Evolutionary conservation across 2,888 invertebrate genomes (phyloP), one percentile per base, ranked within the genome.

Genomic region (Trichopria drosophilae): DNA sequence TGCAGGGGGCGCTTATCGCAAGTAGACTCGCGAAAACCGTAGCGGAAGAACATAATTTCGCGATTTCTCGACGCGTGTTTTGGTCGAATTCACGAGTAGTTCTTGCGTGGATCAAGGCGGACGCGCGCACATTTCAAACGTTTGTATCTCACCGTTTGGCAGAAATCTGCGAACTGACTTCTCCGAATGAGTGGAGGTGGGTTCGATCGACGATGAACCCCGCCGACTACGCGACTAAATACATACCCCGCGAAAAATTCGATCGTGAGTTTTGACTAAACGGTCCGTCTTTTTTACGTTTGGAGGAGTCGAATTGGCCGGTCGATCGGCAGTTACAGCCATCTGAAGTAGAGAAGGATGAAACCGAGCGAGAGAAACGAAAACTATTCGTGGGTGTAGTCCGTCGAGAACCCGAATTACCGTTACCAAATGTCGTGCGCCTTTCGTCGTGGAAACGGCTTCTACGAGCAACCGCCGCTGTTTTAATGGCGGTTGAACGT

Each of bases 1-100:
- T 57, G 6, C 48, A 59, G 32, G 57, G 52, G 4, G 58, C 58
- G 3, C 19, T 55, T 9, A n/a, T 58, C 4, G 58, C 24, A 6
- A 13, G 15, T 4, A 20, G 37, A 9, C 4, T 37, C 7, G 42
- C 52, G 1, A 20, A 32, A n/a, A 47, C 18, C 2, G 37, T 52
- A 13, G 18, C 6, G 10, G 13, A 34, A n/a, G 51, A 46, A 18
- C 46, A 51, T 12, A 35, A 40, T 1, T 39, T 42, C n/a, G 9
- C 9, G 5, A 9, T 31, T 2, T 3, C 9, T 4, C 7, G 22
- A 12, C 26, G 46, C 16, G 15, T 35, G 2, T 42, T 47, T 9
- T 52, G 52, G 46, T 32, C 51, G 2, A 45, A 45, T 20, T 39
- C 39, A 4, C 29, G 29, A 10, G 24, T 24, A 6, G 50, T 50